A percentile compares a stretch with the other conserved stretches of the same genome.
phyloP scores from a whole-genome alignment of 1,140 invertebrate genomes.

The Drosophila littoralis region DNA sequence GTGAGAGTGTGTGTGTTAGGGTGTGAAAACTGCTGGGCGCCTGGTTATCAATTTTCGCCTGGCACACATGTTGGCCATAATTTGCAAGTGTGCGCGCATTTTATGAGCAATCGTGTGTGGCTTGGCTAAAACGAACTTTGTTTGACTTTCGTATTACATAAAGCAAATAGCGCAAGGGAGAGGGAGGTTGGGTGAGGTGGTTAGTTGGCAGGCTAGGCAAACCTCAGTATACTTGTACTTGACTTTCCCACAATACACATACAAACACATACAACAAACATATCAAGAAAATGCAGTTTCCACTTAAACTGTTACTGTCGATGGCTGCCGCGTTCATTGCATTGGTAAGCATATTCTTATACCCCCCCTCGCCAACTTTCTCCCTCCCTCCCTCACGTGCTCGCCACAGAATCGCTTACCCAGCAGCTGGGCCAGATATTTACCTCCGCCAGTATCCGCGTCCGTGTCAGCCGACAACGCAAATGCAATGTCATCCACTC shows the following conservation, averaged over 20 bases:
- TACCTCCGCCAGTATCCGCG: not conserved
- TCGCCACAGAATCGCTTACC: not conserved
- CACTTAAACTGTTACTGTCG: not conserved
- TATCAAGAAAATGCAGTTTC: slow-evolving; percentile 1
- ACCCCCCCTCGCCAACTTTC: too few relatives aligned
- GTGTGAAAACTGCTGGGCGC: not conserved
- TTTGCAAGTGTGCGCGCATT: slow-evolving; percentile 35
- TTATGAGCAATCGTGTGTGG: slow-evolving; percentile 10
- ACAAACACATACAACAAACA: slow-evolving; percentile 7
- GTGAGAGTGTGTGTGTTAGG: slow-evolving; percentile 8
- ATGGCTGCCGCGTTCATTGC: not conserved
- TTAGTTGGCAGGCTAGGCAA: not conserved
- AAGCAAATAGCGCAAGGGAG: not conserved
- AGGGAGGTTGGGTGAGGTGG: too few relatives aligned
- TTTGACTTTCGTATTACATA: slow-evolving; percentile 19
- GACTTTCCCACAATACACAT: slow-evolving; percentile 4
- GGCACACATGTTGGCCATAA: slow-evolving; percentile 41
- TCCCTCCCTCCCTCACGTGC: not conserved
- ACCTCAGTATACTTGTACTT: not conserved
- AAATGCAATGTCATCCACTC: not conserved
- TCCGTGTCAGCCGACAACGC: not conserved
- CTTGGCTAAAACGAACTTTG: slow-evolving; percentile 18
- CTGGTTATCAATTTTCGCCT: slow-evolving; percentile 45
- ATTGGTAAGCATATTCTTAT: slow-evolving; percentile 8
- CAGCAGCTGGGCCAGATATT: not conserved